These are phyloP conservation scores for Drosophila seguyi DNA, from an alignment of 1,140 invertebrate genomes.

Conservation along the genomic window DNA sequence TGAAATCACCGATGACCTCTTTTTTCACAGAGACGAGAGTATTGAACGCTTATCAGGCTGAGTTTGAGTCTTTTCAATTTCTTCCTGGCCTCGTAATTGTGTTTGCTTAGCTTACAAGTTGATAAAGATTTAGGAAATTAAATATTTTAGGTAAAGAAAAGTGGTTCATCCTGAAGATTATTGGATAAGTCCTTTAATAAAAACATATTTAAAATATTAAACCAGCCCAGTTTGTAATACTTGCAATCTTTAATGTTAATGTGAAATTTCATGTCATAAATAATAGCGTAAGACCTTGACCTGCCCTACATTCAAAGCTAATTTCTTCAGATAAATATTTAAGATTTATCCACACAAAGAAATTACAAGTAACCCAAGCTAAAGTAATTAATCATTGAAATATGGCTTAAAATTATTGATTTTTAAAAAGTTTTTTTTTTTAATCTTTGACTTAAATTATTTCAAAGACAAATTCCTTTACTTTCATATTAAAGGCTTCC, in stretches of 20 bases:
- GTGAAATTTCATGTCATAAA: not conserved
- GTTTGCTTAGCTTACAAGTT: not conserved
- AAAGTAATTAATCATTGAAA: not conserved
- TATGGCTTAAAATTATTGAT: not conserved
- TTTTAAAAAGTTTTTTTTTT: not conserved
- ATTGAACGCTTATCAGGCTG: constrained; percentile 49
- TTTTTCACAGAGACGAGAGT: constrained; percentile 18
- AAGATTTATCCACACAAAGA: not conserved
- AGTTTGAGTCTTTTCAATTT: not conserved
- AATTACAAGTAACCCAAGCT: no score
- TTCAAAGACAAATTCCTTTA: no score
- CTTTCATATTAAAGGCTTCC: not conserved
- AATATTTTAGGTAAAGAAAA: not conserved
- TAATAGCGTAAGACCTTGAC: constrained; percentile 6
- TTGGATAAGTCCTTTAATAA: not conserved
- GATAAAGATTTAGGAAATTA: not conserved
- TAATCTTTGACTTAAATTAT: not conserved
- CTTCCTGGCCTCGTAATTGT: not conserved
- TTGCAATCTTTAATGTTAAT: not conserved
- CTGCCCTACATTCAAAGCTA: not conserved
- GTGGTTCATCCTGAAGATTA: not conserved
- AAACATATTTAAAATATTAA: not conserved
- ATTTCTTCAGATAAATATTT: not conserved
- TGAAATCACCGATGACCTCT: constrained; percentile 41
- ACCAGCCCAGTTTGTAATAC: not conserved